Evolutionary conservation across 2,888 invertebrate genomes (phyloP).

Genomic region (Reticulitermes lucifugus): DNA sequence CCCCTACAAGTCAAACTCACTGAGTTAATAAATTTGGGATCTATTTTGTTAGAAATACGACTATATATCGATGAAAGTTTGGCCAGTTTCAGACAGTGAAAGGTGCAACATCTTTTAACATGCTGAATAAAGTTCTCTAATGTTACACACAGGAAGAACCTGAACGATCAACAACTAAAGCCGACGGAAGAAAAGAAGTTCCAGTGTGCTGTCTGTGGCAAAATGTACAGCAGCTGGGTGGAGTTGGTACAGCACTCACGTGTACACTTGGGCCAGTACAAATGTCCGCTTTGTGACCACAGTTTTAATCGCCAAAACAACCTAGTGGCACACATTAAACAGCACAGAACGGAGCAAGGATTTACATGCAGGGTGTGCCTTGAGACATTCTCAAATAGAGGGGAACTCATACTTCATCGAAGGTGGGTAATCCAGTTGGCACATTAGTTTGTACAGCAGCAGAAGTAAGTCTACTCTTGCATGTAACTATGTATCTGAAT

Average conservation of each 20-base stretch:
- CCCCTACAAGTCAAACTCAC: too few relatives aligned
- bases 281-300: conserved; percentile 51
- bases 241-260: conserved; percentile 33
- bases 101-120: too few relatives aligned
- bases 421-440: neutral
- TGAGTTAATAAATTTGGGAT: too few relatives aligned
- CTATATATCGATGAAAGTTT: too few relatives aligned
- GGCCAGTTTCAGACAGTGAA: too few relatives aligned
- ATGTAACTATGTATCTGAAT: too few relatives aligned
- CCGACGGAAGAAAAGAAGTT: conserved; percentile 2
- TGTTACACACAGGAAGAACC: too few relatives aligned
- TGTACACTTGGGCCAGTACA: conserved; percentile 43
- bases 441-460: too few relatives aligned
- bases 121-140: too few relatives aligned
- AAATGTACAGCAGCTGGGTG: conserved; percentile 23
- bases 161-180: neutral
- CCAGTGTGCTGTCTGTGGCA: conserved; percentile 47
- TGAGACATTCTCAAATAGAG: conserved; percentile 32
- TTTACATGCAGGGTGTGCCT: conserved; percentile 45
- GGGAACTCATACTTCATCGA: conserved; percentile 44
- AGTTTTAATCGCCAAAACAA: conserved; percentile 47
- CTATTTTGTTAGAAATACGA: too few relatives aligned
- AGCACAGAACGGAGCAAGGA: conserved; percentile 27
- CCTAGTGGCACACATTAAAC: conserved; percentile 38
- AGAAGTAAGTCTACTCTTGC: too few relatives aligned